phyloP scores from a whole-genome alignment of 35 echinoderm and acorn worm species.

The Lytechinus pictus region DNA sequence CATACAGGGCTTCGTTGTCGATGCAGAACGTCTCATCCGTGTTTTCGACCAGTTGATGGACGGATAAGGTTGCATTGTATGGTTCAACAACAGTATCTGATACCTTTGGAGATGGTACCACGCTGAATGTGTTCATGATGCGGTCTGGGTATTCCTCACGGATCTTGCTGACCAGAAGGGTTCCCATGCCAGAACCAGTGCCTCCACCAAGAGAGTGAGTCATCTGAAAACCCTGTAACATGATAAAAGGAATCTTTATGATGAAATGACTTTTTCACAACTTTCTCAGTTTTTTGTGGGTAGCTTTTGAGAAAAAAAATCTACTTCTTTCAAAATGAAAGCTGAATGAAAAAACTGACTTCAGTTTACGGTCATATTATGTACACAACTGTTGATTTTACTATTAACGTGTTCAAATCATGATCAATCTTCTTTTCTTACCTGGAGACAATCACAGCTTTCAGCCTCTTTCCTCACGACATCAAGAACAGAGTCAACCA shows the following conservation, averaged over 20 bases:
- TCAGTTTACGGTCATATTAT: too few species aligned
- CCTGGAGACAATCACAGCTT: not conserved
- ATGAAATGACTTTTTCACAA: too few species aligned
- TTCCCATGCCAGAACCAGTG: constrained; percentile 78
- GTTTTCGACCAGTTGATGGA: constrained; percentile 70
- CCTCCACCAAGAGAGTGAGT: constrained; percentile 80
- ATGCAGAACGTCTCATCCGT: constrained; percentile 78
- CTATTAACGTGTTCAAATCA: too few species aligned
- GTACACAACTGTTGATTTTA: too few species aligned
- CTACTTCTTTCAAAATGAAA: too few species aligned
- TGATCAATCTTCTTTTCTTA: not conserved
- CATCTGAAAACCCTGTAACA: constrained; percentile 73
- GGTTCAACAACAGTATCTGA: constrained; percentile 79
- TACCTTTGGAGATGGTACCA: constrained; percentile 75
- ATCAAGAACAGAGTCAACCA: not conserved
- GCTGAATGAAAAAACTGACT: too few species aligned
- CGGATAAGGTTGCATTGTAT: constrained; percentile 67
- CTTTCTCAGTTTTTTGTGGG: too few species aligned
- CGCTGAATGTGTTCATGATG: constrained; percentile 78
- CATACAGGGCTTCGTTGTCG: constrained; percentile 79
- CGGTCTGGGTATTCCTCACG: constrained; percentile 79
- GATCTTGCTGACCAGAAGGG: constrained; percentile 77
- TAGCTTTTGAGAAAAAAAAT: too few species aligned
- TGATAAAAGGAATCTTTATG: not conserved
- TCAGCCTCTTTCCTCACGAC: not conserved